Percentiles rank a stretch among this genome's conserved stretches.
These are phyloP conservation scores for Nasonia longicornis DNA, from an alignment of 1,140 invertebrate genomes.

Conservation along the genomic window DNA sequence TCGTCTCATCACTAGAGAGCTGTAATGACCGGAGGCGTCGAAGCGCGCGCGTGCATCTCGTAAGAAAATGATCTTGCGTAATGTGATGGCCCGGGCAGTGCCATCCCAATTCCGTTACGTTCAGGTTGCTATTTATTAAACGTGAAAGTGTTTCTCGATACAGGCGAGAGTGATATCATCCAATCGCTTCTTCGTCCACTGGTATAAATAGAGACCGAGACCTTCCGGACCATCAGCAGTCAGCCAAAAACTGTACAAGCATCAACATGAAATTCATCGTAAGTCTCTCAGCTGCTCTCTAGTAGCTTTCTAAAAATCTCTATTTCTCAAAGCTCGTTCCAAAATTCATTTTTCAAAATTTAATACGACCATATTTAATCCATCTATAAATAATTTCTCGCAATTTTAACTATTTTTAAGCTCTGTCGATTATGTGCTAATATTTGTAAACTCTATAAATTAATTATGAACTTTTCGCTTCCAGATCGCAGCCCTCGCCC, in stretches of 20 bases:
- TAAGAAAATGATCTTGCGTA: constrained; percentile 12
- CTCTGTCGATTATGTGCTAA: too few relatives aligned
- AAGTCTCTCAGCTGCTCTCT: constrained; percentile 47
- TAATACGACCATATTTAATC: constrained; percentile 47
- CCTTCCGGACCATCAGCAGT: constrained; percentile 52
- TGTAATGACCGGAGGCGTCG: background rate
- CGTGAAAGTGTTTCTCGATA: constrained; percentile 48
- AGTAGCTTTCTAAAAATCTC: background rate
- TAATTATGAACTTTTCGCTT: background rate
- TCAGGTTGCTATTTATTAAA: constrained; percentile 49
- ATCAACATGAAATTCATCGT: constrained; percentile 62
- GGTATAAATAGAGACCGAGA: constrained; percentile 54
- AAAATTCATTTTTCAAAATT: background rate
- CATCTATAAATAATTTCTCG: too few relatives aligned
- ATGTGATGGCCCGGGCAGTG: constrained; percentile 31
- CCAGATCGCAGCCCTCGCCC: constrained; percentile 56
- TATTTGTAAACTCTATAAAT: too few relatives aligned
- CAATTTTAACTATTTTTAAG: too few relatives aligned
- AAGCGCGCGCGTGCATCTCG: background rate
- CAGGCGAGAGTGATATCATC: constrained; percentile 39
- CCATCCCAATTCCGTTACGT: constrained; percentile 21
- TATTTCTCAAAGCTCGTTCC: too few relatives aligned
- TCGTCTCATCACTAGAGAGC: background rate
- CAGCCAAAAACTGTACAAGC: constrained; percentile 54
- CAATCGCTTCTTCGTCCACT: background rate